Percentiles rank a stretch among this genome's conserved stretches.
phyloP scores from a whole-genome alignment of 2,888 invertebrate species.

The Mimas tiliae region DNA sequence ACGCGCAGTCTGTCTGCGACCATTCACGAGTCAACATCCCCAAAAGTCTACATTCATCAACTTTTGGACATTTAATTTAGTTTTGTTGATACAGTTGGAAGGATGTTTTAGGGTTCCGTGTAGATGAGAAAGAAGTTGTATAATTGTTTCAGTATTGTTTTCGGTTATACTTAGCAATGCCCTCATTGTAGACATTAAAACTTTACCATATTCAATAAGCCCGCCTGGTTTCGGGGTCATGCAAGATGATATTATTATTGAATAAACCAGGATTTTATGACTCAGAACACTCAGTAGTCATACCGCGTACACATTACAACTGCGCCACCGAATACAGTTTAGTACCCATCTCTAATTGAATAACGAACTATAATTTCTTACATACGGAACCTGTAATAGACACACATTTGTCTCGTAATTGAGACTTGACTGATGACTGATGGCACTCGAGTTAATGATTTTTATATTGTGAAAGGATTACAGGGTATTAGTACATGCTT shows the following conservation, averaged over 20 bases:
- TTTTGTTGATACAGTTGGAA: conserved; percentile 30
- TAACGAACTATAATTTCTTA: not conserved
- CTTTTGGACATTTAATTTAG: conserved; percentile 10
- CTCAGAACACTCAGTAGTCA: too few relatives aligned
- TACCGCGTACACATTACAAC: too few relatives aligned
- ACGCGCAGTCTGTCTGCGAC: conserved; percentile 59
- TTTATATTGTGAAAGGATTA: conserved; percentile 38
- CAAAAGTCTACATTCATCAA: conserved; percentile 24
- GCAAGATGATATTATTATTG: too few relatives aligned
- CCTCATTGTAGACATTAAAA: too few relatives aligned
- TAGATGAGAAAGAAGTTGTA: not conserved
- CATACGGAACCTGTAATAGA: conserved; percentile 1
- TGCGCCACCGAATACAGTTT: too few relatives aligned
- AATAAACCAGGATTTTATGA: too few relatives aligned
- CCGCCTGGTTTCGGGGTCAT: too few relatives aligned
- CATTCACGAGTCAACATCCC: conserved; percentile 29
- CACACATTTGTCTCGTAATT: conserved; percentile 26
- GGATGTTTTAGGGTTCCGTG: conserved; percentile 16
- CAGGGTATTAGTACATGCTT: conserved; percentile 28
- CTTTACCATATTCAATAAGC: too few relatives aligned
- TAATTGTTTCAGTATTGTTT: not conserved
- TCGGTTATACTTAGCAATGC: too few relatives aligned
- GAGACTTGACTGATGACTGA: conserved; percentile 36
- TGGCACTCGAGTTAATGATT: conserved; percentile 34
- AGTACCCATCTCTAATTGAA: too few relatives aligned